Conservation (phyloP, 2,888 invertebrate species). For the Antheraea assamensis region DNA sequence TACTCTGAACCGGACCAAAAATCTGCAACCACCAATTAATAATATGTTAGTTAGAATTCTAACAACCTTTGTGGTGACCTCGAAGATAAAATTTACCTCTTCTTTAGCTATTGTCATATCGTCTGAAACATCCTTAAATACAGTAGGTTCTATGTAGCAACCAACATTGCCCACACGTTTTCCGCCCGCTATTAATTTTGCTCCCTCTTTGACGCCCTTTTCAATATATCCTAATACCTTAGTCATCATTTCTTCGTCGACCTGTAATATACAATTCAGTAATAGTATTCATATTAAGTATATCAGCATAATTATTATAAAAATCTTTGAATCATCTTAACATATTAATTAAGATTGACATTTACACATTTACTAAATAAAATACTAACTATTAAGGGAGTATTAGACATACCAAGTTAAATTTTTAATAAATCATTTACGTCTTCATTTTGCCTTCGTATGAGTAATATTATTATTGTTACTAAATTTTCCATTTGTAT, state of each 20-base stretch:
- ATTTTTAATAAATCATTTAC: not conserved
- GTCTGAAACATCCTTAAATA: slow-evolving; percentile 88
- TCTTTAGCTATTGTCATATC: slow-evolving; percentile 89
- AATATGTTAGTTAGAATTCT: not conserved
- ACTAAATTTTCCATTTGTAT: not conserved
- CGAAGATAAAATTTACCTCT: slow-evolving; percentile 77
- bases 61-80: too few relatives aligned
- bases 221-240: slow-evolving; percentile 89
- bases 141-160: slow-evolving; percentile 89
- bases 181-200: slow-evolving; percentile 89
- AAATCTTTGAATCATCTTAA: not conserved
- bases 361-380: not conserved
- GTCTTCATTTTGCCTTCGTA: too few relatives aligned
- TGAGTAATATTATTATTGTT: not conserved
- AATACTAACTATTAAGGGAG: not conserved
- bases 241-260: slow-evolving; percentile 87
- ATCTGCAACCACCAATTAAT: slow-evolving; percentile 81
- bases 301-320: not conserved
- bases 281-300: too few relatives aligned
- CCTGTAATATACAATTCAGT: slow-evolving; percentile 66
- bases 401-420: not conserved
- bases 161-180: slow-evolving; percentile 83
- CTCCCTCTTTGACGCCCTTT: slow-evolving; percentile 90
- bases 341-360: not conserved
- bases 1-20: slow-evolving; percentile 94